phyloP scores from a whole-genome alignment of 2,888 invertebrate genomes.

The Epiblema foenella region DNA sequence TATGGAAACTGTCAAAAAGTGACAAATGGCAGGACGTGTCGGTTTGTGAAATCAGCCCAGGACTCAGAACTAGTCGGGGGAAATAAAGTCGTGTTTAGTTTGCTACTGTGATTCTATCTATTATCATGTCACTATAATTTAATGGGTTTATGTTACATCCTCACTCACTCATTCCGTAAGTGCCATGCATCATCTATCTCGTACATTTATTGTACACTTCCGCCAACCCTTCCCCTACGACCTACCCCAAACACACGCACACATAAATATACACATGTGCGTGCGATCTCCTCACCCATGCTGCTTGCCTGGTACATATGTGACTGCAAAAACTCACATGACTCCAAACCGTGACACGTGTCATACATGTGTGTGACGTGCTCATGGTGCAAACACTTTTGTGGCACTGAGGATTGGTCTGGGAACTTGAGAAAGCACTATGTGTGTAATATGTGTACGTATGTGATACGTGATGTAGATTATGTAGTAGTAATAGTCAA shows the following conservation, averaged over 20 bases:
- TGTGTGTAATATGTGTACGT: constrained; percentile 15
- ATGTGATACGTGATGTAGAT: constrained; percentile 1
- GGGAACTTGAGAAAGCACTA: neutral
- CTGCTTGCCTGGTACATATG: constrained; percentile 78
- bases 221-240: constrained; percentile 47
- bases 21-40: too few species aligned
- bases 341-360: constrained; percentile 64
- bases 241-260: constrained; percentile 56
- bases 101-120: too few species aligned
- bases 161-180: neutral
- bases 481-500: neutral
- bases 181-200: neutral
- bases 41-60: too few species aligned
- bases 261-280: constrained; percentile 58
- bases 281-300: constrained; percentile 54
- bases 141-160: neutral
- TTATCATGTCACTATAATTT: neutral
- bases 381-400: constrained; percentile 28
- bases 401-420: constrained; percentile 30
- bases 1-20: too few species aligned
- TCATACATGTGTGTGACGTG: constrained; percentile 52
- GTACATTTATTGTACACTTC: constrained; percentile 1
- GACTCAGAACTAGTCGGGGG: too few species aligned
- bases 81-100: too few species aligned
- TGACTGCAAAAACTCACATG: constrained; percentile 80